Base-by-base conservation (phyloP, 2,888 invertebrate genomes). In the Chironomus riparius region DNA sequence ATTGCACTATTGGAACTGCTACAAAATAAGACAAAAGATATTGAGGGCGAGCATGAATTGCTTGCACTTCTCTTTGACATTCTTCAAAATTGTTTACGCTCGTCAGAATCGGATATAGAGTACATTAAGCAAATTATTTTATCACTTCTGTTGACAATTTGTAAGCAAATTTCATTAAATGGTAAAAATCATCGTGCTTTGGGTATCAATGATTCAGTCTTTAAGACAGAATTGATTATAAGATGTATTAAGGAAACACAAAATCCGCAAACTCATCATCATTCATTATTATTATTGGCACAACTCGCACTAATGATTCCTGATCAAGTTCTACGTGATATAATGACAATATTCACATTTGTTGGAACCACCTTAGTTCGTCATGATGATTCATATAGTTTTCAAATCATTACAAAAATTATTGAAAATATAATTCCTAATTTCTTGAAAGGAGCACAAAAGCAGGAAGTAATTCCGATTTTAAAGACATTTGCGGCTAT, bases 281-380 rank as follows among this genome's bases (percentile, higher is more conserved):
- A 97, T 80, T 95, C 97, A 0, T 85, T 98, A 76, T 86, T 95
- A 47, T 86, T 98, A 0, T 86, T 98, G 2, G 90, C 93, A 0
- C 88, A 92, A 77, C 90, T 92, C 13, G 94, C 95, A 0, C 87
- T 87, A 38, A 87, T 94, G 80, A 87, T 92, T 77, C 95, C 95
- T 0, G 89, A 91, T 77, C 90, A 92, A 84, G 94, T 98, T 0
- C 85, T 98, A 15, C 92, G 95, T 81, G 95, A 97, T 80, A 92
- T 97, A 3, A 97, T 98, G 90, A 92, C 95, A 22, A 94, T 99
- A 79, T 99, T 99, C 82, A 97, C 98, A 0, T 99, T 98, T 81
- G 96, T 99, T 91, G 98, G 98, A 0, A 93, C 93, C 0, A 94
- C 94, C 0, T 91, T 98, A 10, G 86, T 98, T 1, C 88, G 97